phyloP scores from a whole-genome alignment of 2,888 invertebrate species.

The Dolomedes plantarius region DNA sequence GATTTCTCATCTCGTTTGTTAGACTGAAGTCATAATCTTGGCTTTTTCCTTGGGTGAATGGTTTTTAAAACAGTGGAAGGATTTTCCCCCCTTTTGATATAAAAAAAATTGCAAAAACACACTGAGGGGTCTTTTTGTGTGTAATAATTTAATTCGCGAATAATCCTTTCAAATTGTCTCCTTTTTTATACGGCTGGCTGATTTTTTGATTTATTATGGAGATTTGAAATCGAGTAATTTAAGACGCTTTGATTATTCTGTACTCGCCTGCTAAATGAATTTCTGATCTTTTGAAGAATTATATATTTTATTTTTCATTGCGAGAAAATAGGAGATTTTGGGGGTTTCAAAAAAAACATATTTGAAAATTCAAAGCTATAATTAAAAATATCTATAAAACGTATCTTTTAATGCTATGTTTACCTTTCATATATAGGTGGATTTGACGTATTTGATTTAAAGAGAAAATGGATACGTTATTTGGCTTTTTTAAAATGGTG shows the following conservation, averaged over 20 bases:
- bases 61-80: conserved; percentile 56
- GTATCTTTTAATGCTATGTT: too few relatives aligned
- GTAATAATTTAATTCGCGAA: conserved; percentile 69
- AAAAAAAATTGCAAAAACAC: conserved; percentile 16
- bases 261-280: background rate
- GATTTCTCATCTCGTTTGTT: conserved; percentile 57
- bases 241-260: conserved; percentile 3
- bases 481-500: too few relatives aligned
- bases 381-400: too few relatives aligned
- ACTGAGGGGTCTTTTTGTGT: conserved; percentile 54
- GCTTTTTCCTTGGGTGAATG: conserved; percentile 64
- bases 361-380: too few relatives aligned
- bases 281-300: background rate
- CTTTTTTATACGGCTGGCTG: conserved; percentile 17
- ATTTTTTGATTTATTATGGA: conserved; percentile 9
- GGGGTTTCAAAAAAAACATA: too few relatives aligned
- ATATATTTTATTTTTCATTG: background rate
- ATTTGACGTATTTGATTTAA: too few relatives aligned
- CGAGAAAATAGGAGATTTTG: too few relatives aligned
- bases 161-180: conserved; percentile 46
- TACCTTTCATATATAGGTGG: too few relatives aligned
- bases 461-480: too few relatives aligned
- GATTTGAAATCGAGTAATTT: conserved; percentile 16
- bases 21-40: conserved; percentile 44
- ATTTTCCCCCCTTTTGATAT: conserved; percentile 19